Percentiles rank a stretch among this genome's conserved stretches.
These are phyloP conservation scores for Phengaris alcon DNA, from an alignment of 2,888 invertebrate genomes.

Conservation along the genomic window DNA sequence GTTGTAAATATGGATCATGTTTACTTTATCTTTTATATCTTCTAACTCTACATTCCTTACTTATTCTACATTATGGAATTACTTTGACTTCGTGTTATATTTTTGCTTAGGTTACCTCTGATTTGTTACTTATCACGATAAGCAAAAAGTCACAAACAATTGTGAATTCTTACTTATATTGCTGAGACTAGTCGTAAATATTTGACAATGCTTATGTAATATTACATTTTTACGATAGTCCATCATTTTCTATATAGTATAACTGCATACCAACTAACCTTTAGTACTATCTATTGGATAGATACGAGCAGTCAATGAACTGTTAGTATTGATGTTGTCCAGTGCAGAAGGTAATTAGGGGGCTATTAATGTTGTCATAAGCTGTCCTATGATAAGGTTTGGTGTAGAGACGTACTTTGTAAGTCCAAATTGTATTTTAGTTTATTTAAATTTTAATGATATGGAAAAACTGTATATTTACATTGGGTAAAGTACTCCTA, in stretches of 20 bases:
- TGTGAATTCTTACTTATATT: no score
- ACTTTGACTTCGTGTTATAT: background rate
- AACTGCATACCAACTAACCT: constrained; percentile 1
- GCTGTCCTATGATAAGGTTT: background rate
- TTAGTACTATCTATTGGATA: background rate
- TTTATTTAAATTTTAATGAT: no score
- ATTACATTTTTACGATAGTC: no score
- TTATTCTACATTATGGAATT: background rate
- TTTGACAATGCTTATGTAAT: no score
- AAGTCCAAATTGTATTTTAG: background rate
- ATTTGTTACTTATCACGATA: no score
- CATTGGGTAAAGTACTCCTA: no score
- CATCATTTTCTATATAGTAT: background rate
- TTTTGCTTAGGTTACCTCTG: background rate
- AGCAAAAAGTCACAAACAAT: background rate
- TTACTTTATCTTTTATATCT: background rate
- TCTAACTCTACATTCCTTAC: background rate
- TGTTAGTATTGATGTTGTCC: background rate
- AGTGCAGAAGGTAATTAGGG: constrained; percentile 4
- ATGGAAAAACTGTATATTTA: no score
- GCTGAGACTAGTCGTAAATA: no score
- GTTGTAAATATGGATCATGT: background rate
- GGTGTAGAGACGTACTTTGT: background rate
- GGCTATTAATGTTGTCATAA: constrained; percentile 3
- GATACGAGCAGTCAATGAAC: constrained; percentile 16